These are phyloP conservation scores for Acleris emargana DNA, from an alignment of 2,888 invertebrate genomes.

Conservation along the genomic window DNA sequence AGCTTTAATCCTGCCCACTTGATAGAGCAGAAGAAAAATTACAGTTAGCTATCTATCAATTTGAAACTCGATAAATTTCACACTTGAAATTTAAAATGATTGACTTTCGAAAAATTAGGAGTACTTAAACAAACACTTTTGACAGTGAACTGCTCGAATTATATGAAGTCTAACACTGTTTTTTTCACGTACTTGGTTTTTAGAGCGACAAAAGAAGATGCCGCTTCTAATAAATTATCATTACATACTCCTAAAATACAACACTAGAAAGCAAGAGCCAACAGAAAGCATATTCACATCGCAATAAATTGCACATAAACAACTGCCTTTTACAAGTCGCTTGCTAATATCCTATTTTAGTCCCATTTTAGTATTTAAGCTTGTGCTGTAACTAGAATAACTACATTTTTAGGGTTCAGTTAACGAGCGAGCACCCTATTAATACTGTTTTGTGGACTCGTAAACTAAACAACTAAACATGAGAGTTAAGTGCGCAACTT, in stretches of 20 bases:
- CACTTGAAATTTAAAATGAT: background rate
- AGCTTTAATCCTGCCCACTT: too few relatives aligned
- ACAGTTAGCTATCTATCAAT: too few relatives aligned
- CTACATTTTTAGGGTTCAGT: constrained; percentile 26
- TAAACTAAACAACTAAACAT: constrained; percentile 26
- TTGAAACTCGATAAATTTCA: too few relatives aligned
- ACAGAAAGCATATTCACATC: background rate
- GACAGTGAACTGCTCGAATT: too few relatives aligned
- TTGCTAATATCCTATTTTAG: background rate
- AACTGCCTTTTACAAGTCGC: constrained; percentile 1
- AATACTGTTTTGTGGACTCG: constrained; percentile 28
- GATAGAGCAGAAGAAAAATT: too few relatives aligned
- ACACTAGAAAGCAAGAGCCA: background rate
- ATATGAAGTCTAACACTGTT: too few relatives aligned
- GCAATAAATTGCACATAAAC: background rate
- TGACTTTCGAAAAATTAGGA: too few relatives aligned
- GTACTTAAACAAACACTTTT: too few relatives aligned
- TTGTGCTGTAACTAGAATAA: constrained; percentile 26
- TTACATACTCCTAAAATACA: background rate
- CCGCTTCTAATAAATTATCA: background rate
- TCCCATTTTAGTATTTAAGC: constrained; percentile 11
- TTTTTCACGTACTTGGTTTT: too few relatives aligned
- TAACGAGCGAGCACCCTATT: constrained; percentile 26
- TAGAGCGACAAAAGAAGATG: too few relatives aligned
- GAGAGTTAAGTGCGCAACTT: constrained; percentile 19